Conservation (phyloP, 2,113 vertebrate species). For the Spermophilus dauricus region DNA sequence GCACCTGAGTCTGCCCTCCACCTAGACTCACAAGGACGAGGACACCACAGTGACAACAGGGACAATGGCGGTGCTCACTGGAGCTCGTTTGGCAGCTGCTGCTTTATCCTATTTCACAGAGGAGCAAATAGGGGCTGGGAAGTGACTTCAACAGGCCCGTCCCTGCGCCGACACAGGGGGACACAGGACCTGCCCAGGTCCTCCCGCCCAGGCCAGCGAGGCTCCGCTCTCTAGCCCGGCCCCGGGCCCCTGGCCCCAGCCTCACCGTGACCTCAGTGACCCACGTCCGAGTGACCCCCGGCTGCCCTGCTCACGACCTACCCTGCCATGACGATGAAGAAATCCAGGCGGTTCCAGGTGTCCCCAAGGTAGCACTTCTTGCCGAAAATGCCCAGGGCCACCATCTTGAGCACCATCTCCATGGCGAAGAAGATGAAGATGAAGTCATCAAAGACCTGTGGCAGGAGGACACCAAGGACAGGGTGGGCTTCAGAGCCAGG, state of each 20-base stretch:
- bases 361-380: conserved; percentile 97
- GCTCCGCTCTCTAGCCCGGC: background rate
- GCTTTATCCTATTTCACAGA: background rate
- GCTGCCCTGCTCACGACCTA: conserved; percentile 82
- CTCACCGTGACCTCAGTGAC: too few relatives aligned
- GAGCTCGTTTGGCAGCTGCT: background rate
- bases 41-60: too few relatives aligned
- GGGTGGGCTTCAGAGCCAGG: background rate
- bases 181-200: fast-evolving
- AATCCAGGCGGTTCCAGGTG: conserved; percentile 98
- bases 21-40: background rate
- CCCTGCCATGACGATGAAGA: conserved; percentile 99
- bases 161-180: background rate
- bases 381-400: conserved; percentile 98
- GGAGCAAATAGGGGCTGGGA: background rate
- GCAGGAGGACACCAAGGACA: background rate
- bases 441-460: conserved; percentile 91
- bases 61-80: background rate
- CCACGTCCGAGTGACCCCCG: too few relatives aligned
- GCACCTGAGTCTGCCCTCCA: background rate
- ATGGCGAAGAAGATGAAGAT: conserved; percentile 96
- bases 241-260: background rate
- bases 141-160: background rate
- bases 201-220: background rate
- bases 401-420: conserved; percentile 99